Percentiles rank a stretch among this genome's conserved stretches.
Evolutionary conservation across 2,113 vertebrate species (phyloP).

Genomic region (Aegotheles bennettii): DNA sequence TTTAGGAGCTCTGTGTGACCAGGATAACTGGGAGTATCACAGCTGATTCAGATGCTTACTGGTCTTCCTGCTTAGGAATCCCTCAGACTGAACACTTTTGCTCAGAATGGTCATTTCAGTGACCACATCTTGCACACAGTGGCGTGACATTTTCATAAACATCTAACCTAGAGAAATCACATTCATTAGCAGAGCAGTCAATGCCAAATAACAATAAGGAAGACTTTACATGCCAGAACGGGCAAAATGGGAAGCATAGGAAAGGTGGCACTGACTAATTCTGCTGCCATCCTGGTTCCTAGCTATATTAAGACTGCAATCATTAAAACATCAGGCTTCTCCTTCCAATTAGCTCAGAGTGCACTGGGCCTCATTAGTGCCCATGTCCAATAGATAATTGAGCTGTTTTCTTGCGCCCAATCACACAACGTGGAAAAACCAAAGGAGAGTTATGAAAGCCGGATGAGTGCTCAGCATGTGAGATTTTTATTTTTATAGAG

Average conservation of each 20-base stretch:
- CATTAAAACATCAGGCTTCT: constrained; percentile 23
- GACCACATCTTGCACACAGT: not conserved
- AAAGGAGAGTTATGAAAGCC: not conserved
- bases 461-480: constrained; percentile 30
- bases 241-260: constrained; percentile 1
- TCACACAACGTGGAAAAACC: not conserved
- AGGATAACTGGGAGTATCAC: not conserved
- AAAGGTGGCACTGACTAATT: not conserved
- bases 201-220: not conserved
- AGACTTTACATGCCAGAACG: not conserved
- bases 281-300: constrained; percentile 17
- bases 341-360: constrained; percentile 41
- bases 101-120: not conserved
- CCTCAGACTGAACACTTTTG: not conserved
- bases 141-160: not conserved
- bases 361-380: constrained; percentile 33
- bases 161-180: not conserved
- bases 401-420: constrained; percentile 14
- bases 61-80: not conserved
- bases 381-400: constrained; percentile 40
- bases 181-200: not conserved
- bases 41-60: not conserved
- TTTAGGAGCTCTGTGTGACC: not conserved
- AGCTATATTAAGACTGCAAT: constrained; percentile 25
- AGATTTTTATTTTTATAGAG: constrained; percentile 52